Evolutionary conservation across 2,113 vertebrate species (phyloP).

Genomic region (Neodon shergylaensis): DNA sequence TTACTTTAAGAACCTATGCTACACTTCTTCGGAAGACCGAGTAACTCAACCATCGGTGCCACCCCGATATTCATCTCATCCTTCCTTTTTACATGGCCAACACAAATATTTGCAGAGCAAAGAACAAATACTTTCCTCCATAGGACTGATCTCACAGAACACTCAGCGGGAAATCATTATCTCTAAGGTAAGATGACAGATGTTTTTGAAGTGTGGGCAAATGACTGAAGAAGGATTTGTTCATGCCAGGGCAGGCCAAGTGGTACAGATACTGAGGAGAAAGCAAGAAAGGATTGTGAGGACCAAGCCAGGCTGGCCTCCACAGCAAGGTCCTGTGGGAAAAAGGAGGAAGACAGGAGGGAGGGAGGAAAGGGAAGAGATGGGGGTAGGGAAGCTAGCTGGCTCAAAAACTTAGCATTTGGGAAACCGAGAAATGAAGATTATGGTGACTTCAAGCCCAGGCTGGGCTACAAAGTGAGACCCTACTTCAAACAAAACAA

Average conservation of each 20-base stretch:
- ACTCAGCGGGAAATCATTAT: not conserved
- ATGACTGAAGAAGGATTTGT: not conserved
- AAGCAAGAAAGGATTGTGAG: not conserved
- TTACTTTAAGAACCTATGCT: not conserved
- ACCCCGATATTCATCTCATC: not conserved
- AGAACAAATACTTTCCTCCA: not conserved
- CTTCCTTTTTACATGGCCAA: not conserved
- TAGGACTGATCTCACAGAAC: conserved; percentile 1
- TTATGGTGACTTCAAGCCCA: not conserved
- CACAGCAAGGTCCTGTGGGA: not conserved
- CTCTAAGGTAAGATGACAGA: not conserved
- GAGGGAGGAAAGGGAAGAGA: not conserved
- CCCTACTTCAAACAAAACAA: not conserved
- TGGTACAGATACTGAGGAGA: not conserved
- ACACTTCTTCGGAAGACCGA: not conserved
- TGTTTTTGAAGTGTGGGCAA: not conserved
- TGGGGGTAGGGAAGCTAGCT: not conserved
- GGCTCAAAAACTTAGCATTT: not conserved
- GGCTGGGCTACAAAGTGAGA: too few relatives aligned
- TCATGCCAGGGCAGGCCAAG: not conserved
- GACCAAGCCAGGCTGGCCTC: not conserved
- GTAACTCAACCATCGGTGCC: not conserved
- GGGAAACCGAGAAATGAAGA: not conserved
- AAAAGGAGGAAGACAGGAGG: not conserved
- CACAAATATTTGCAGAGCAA: conserved; percentile 35